Percentiles rank a stretch among this genome's conserved stretches.
Conservation (phyloP, 1,140 invertebrate species). For the Bombus superbus region DNA sequence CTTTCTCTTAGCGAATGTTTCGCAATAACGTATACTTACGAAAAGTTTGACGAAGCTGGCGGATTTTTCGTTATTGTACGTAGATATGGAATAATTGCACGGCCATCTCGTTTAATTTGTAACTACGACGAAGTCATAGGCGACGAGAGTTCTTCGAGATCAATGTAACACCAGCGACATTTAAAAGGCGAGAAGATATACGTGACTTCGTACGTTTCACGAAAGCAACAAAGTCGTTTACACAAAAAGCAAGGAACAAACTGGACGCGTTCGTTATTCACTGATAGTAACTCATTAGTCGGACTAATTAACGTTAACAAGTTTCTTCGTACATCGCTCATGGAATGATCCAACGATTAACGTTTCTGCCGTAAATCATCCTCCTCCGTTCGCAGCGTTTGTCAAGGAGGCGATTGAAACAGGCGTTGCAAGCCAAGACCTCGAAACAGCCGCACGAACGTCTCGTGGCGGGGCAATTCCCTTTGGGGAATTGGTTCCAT, state of each 20-base stretch:
- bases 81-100: no score
- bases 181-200: no score
- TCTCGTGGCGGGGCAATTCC: not conserved
- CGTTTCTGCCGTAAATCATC: not conserved
- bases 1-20: not conserved
- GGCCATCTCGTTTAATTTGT: no score
- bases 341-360: not conserved
- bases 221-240: not conserved
- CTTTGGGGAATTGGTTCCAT: constrained; percentile 33
- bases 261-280: not conserved
- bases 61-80: no score
- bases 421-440: not conserved
- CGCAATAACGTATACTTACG: no score
- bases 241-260: not conserved
- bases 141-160: no score
- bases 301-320: not conserved
- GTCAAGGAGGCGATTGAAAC: not conserved
- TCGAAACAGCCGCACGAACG: not conserved
- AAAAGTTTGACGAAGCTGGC: not conserved
- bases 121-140: no score
- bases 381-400: not conserved
- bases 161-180: no score
- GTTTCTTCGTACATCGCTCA: not conserved
- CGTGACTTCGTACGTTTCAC: no score
- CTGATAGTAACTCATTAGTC: not conserved